Evolutionary conservation across 2,888 invertebrate genomes (phyloP), one percentile per base, ranked within the genome.

Genomic region (Apodemia duryi): DNA sequence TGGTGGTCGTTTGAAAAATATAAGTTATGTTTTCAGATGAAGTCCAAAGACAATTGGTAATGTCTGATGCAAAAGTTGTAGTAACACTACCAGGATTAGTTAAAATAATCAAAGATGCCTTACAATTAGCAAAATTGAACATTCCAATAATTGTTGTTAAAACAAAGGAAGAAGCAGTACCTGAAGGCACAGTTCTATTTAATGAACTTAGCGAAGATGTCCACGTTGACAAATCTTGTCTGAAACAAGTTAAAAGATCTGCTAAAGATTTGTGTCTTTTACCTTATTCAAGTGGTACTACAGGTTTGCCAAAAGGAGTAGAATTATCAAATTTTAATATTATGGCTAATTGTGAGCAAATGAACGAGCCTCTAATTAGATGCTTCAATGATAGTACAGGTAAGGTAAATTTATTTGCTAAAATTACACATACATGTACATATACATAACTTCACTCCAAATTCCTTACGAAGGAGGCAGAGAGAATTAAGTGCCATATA

Each of bases 221-320:
- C n/a, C 81, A 91, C 60, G 87, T 93, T 0, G 93, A 95, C 68
- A 92, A 90, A 51, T 88, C 93, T 3, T 88, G 90, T 69, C 76
- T 94, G 63, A 92, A 86, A 68, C 76, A 88, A 70, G 88, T 91
- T 1, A 82, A 87, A 64, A 79, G 92, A 65, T 78, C 73, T 61
- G 74, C 88, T 0, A 90, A 94, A 35, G 96, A 96, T 74, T 82
- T 95, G 11, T 93, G 93, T 5, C 88, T 96, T 43, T 75, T 97
- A 68, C 97, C 97, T 0, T 97, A 96, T 86, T 97, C 97, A 1
- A 97, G 97, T 76, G 97, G 97, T 0, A 98, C 98, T 0, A 97
- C 97, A 0, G 98, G 98, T 0, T 71, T 95, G 63, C 95, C 96
- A 0, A 97, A 97, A 88, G 96, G 96, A 2, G 96, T 96, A 0